These are phyloP conservation scores for Hafferia zeledoni DNA, from an alignment of 2,797 vertebrate genomes.

Conservation along the genomic window DNA sequence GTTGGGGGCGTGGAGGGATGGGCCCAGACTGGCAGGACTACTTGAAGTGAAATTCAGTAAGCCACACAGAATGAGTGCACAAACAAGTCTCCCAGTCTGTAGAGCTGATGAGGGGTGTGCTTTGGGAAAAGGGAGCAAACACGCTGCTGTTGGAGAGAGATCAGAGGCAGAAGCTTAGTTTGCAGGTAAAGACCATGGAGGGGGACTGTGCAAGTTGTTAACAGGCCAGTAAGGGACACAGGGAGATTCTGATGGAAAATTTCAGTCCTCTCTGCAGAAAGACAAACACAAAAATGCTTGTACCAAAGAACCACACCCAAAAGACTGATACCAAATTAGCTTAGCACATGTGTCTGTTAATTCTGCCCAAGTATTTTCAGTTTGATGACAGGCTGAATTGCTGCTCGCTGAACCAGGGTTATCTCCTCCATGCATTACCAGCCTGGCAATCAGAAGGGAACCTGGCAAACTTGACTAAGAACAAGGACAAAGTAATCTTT, in stretches of 20 bases:
- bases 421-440: constrained; percentile 40
- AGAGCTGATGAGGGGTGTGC: not conserved
- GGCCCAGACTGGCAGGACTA: not conserved
- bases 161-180: not conserved
- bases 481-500: constrained; percentile 57
- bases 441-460: constrained; percentile 39
- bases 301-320: not conserved
- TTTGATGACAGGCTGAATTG: constrained; percentile 3
- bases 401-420: constrained; percentile 44
- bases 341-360: not conserved
- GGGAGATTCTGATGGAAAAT: not conserved
- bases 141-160: rapidly evolving
- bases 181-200: not conserved
- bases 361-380: constrained; percentile 8
- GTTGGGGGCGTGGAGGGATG: not conserved
- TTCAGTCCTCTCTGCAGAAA: not conserved
- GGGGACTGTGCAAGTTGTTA: not conserved
- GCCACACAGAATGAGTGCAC: not conserved
- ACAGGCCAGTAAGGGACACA: not conserved
- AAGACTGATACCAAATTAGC: not conserved
- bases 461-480: constrained; percentile 40
- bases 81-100: not conserved
- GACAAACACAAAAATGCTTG: not conserved
- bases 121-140: not conserved
- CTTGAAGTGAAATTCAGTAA: not conserved